phyloP scores from a whole-genome alignment of 1,140 invertebrate species.

The Acyrthosiphon pisum region DNA sequence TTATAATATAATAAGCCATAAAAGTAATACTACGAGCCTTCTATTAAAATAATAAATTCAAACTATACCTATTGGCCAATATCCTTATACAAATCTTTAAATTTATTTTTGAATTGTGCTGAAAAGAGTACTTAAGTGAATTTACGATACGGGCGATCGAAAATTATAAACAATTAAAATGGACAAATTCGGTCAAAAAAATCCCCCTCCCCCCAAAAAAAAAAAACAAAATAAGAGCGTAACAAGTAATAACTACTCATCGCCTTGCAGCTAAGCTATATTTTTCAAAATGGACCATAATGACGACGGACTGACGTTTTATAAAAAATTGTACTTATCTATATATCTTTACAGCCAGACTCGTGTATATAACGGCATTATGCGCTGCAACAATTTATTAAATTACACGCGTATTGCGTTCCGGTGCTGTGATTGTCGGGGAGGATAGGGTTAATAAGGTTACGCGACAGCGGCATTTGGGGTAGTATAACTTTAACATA shows the following conservation, averaged over 20 bases:
- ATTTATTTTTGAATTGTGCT: background rate
- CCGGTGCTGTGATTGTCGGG: background rate
- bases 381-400: background rate
- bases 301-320: background rate
- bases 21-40: background rate
- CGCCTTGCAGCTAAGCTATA: background rate
- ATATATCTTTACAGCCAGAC: too few relatives aligned
- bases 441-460: background rate
- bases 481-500: background rate
- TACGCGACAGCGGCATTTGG: background rate
- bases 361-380: background rate
- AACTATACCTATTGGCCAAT: background rate
- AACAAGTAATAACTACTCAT: too few relatives aligned
- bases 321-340: too few relatives aligned
- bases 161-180: too few relatives aligned
- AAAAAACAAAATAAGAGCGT: background rate
- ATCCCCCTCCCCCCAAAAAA: too few relatives aligned
- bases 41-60: too few relatives aligned
- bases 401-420: background rate
- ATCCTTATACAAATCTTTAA: background rate
- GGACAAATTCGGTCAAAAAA: too few relatives aligned
- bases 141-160: too few relatives aligned
- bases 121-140: too few relatives aligned
- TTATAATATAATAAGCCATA: background rate
- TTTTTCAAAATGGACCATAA: background rate